phyloP scores from a whole-genome alignment of 2,113 vertebrate genomes.

The Salvator merianae region DNA sequence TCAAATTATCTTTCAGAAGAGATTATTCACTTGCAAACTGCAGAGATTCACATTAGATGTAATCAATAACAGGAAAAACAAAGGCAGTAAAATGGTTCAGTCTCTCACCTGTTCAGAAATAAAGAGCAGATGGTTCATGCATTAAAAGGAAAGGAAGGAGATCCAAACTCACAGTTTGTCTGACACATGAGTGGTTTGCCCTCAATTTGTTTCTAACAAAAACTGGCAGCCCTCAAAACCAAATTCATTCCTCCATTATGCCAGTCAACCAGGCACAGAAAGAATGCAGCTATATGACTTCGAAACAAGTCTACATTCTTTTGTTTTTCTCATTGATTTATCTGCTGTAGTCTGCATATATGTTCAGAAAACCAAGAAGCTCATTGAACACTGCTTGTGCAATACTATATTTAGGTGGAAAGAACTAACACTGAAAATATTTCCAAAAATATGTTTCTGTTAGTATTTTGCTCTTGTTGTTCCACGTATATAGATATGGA shows the following conservation, averaged over 20 bases:
- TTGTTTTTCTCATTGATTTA: slow-evolving; percentile 12
- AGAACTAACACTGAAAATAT: slow-evolving; percentile 53
- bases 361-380: slow-evolving; percentile 31
- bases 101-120: slow-evolving; percentile 10
- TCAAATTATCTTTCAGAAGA: neutral
- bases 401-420: slow-evolving; percentile 32
- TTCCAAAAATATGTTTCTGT: slow-evolving; percentile 24
- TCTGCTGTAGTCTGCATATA: slow-evolving; percentile 10
- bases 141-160: slow-evolving; percentile 27
- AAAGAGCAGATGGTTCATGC: neutral
- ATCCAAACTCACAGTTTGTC: neutral
- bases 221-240: neutral
- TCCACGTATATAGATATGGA: neutral
- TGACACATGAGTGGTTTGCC: neutral
- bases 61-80: slow-evolving; percentile 22
- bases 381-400: slow-evolving; percentile 39
- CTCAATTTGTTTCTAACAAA: slow-evolving; percentile 56
- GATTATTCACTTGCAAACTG: slow-evolving; percentile 5
- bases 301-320: neutral
- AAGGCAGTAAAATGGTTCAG: slow-evolving; percentile 30
- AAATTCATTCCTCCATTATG: slow-evolving; percentile 23
- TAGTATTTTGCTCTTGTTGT: slow-evolving; percentile 50
- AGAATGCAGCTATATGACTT: slow-evolving; percentile 17
- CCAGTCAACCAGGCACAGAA: slow-evolving; percentile 24
- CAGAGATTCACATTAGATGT: neutral